Conservation (phyloP, 92 coral and sea anemone genomes). For the Nematostella vectensis region DNA sequence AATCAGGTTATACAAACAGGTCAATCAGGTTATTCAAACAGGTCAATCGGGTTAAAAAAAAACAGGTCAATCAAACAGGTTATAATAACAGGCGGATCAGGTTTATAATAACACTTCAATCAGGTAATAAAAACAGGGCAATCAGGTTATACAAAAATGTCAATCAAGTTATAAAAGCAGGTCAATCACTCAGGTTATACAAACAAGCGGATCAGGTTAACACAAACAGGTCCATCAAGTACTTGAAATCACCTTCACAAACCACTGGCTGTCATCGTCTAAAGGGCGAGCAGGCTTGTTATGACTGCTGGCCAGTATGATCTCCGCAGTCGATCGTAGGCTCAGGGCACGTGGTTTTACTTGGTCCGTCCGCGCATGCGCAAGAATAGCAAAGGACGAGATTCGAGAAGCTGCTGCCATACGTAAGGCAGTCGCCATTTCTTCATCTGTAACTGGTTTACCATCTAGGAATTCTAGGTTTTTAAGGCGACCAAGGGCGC, state of each 20-base stretch:
- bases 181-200: background rate
- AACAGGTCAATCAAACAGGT: background rate
- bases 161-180: background rate
- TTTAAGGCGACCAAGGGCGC: slow-evolving; percentile 83
- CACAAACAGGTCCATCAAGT: background rate
- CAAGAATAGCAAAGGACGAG: slow-evolving; percentile 81
- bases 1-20: background rate
- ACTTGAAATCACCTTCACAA: slow-evolving; percentile 53
- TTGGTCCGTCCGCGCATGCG: slow-evolving; percentile 90
- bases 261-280: slow-evolving; percentile 92
- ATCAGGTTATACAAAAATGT: slow-evolving; percentile 44
- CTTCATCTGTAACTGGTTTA: slow-evolving; percentile 58
- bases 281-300: slow-evolving; percentile 59
- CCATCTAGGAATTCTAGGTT: slow-evolving; percentile 75
- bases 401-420: slow-evolving; percentile 93
- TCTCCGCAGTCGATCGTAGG: slow-evolving; percentile 75
- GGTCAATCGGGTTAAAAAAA: background rate
- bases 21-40: background rate
- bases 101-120: background rate
- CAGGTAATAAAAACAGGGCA: background rate
- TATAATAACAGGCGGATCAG: background rate
- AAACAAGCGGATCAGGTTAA: background rate
- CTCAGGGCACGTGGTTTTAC: slow-evolving; percentile 67
- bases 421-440: slow-evolving; percentile 67
- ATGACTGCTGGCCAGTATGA: slow-evolving; percentile 55